Evolutionary conservation across 2,888 invertebrate species (phyloP).

Genomic region (Dilophus febrilis): DNA sequence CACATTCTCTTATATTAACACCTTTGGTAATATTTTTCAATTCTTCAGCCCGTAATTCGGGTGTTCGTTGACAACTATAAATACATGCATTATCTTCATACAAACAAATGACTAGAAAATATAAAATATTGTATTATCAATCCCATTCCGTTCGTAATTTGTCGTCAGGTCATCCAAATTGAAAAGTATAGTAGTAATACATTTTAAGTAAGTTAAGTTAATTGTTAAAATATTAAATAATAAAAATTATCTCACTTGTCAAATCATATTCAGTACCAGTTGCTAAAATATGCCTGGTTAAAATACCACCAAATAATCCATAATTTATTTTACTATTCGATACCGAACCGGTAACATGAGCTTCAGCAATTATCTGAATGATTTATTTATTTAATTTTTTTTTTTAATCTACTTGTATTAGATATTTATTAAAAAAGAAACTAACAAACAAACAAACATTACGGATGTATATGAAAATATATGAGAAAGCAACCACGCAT

Average conservation of each 20-base stretch:
- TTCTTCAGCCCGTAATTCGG: constrained; percentile 16
- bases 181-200: no score
- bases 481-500: no score
- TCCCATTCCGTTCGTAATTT: no score
- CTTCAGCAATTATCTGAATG: no score
- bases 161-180: constrained; percentile 2
- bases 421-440: no score
- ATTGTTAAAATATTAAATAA: constrained; percentile 1
- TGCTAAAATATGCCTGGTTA: constrained; percentile 13
- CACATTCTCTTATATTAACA: constrained; percentile 10
- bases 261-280: constrained; percentile 15
- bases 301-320: constrained; percentile 15
- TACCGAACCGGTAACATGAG: constrained; percentile 16
- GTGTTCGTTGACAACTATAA: constrained; percentile 22
- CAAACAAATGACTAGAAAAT: constrained; percentile 24
- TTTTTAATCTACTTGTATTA: no score
- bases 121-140: constrained; percentile 1
- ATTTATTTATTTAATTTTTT: no score
- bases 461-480: no score
- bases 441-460: no score
- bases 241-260: constrained; percentile 18
- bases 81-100: constrained; percentile 26
- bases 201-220: no score
- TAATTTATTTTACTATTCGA: constrained; percentile 13
- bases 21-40: constrained; percentile 18